Base-by-base conservation (phyloP, 1,140 invertebrate genomes). In the Diachasma alloeum region DNA sequence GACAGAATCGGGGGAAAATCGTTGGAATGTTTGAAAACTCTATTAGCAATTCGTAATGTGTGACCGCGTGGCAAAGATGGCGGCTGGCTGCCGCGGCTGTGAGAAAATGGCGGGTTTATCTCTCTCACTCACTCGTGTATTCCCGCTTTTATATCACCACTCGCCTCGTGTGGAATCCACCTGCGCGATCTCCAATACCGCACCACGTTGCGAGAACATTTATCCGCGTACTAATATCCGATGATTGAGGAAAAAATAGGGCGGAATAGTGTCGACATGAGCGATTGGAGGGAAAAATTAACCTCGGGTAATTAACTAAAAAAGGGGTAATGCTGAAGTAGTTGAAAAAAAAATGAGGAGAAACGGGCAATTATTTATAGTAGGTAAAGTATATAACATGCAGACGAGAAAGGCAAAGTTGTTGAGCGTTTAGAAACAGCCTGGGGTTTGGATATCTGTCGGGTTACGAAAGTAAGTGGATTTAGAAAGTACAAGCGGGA, bases 401-500 rank as follows among this genome's bases (percentile, higher is more conserved):
- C 19, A 68, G 26, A 68, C 36, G 66, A 68, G 39, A 74, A 72
- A 72, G 53, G 46, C 46, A 72, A 24, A 56, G 37, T 36, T 72
- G 48, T 48, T 19, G 36, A 39, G 8, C n/a, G 42, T 76, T 76
- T 76, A 76, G 75, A 76, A 78, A 78, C 73, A 78, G 75, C 77
- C 71, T 74, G 39, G 74, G 59, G 15, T 59, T 15, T 31, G 46
- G 68, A 36, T 72, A 78, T 68, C 36, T 67, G 66, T 79, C 81
- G 83, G 83, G 80, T 89, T 89, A 87, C 85, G 87, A 90, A 89
- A 88, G 86, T 87, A 88, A 88, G 86, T 84, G 87, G 83, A 83
- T 88, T 90, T 90, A 89, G 88, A 90, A 90, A 90, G 88, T 90
- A 86, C 83, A 87, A 87, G 85, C 83, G 84, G 59, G 17, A 59